Conservation (phyloP, 2,113 vertebrate genomes). For the Channa maculata region DNA sequence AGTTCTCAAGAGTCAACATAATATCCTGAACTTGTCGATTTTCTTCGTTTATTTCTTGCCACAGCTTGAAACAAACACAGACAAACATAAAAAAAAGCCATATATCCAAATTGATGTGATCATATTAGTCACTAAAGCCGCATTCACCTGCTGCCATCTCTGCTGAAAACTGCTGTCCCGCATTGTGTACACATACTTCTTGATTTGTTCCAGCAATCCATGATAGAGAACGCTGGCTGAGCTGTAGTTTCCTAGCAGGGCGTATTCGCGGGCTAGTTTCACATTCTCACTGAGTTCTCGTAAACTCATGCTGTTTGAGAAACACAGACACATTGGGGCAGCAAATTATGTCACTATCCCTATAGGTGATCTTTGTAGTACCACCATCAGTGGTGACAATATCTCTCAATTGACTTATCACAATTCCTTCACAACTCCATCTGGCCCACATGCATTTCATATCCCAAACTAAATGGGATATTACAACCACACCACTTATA, state of each 20-base stretch:
- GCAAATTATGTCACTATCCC: too few relatives aligned
- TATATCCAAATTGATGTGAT: background rate
- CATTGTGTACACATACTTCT: conserved; percentile 88
- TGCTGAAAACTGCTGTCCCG: conserved; percentile 89
- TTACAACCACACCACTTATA: too few relatives aligned
- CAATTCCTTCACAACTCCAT: too few relatives aligned
- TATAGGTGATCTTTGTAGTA: too few relatives aligned
- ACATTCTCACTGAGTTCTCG: conserved; percentile 96
- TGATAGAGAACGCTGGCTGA: conserved; percentile 95
- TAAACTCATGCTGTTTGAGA: conserved; percentile 89
- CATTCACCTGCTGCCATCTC: conserved; percentile 94
- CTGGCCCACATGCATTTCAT: too few relatives aligned
- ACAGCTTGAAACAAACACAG: conserved; percentile 83
- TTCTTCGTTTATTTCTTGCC: conserved; percentile 96
- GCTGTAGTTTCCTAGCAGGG: conserved; percentile 95
- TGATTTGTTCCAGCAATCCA: conserved; percentile 95
- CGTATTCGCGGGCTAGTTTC: conserved; percentile 95
- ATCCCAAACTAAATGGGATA: too few relatives aligned
- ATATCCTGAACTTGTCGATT: conserved; percentile 93
- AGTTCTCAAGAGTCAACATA: conserved; percentile 93
- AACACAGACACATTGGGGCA: background rate
- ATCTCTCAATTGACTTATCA: too few relatives aligned
- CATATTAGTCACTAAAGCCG: background rate
- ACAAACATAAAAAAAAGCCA: background rate
- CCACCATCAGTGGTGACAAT: too few relatives aligned